These are phyloP conservation scores for Hydrophis major DNA, from an alignment of 2,797 vertebrate genomes.

Conservation along the genomic window DNA sequence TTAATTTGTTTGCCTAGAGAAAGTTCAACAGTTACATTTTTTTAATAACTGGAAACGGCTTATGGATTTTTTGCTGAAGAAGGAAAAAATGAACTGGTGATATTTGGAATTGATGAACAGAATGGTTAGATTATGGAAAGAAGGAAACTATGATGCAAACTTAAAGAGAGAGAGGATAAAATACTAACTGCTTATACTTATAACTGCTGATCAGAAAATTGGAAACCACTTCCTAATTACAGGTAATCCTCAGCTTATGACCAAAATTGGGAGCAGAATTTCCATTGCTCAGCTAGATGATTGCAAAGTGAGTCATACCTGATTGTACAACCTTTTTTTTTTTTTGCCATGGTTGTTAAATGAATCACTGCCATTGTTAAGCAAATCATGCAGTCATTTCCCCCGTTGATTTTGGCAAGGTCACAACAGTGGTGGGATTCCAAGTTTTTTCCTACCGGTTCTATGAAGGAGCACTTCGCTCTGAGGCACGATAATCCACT, in stretches of 20 bases:
- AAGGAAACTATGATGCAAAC: neutral
- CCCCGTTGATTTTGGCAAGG: neutral
- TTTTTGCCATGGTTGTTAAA: neutral
- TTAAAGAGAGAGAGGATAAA: neutral
- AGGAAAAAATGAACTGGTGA: neutral
- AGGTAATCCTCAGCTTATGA: neutral
- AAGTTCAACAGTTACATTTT: neutral
- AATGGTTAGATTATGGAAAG: neutral
- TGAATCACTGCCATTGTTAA: neutral
- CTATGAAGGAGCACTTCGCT: no score
- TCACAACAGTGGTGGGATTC: no score
- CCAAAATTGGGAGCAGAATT: neutral
- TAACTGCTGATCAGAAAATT: neutral
- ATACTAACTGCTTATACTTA: neutral
- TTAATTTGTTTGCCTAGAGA: neutral
- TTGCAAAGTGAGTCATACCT: neutral
- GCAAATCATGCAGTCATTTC: neutral
- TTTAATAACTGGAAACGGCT: neutral
- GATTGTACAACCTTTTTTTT: neutral
- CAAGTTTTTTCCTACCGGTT: no score
- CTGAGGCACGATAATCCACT: no score
- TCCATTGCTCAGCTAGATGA: neutral
- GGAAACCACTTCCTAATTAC: neutral
- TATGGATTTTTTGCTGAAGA: neutral
- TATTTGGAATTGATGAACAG: neutral